Evolutionary conservation across 2,888 invertebrate genomes (phyloP), one percentile per base, ranked within the genome.

Genomic region (Scelioninae gen. 1): DNA sequence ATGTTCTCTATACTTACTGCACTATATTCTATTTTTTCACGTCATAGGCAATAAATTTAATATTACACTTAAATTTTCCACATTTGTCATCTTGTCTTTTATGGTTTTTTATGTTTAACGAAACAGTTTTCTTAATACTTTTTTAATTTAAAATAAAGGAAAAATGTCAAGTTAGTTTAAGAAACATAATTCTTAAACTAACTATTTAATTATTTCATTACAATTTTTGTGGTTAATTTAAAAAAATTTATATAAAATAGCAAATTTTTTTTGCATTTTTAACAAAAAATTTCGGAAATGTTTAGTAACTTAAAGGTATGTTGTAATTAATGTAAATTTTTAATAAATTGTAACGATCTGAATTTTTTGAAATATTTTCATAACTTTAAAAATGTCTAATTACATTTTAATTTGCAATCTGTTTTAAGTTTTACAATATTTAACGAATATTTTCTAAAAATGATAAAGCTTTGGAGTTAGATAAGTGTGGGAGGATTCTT

Each of bases 21-120:
- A 55, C 49, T 55, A 47, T 75, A 29, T 56, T 75, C 47, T 38
- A 62, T 74, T 74, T 75, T 63, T 55, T 40, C 53, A 74, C 51
- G 34, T 53, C 38, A 45, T 29, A 55, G 34, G 51, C 62, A 72
- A 60, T 72, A 72, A 72, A 60, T 62, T 62, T 51, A 51, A 72
- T 72, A 72, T 72, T 53, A 56, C 51, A 49, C 32, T 49, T 51
- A 49, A 71, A 49, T 71, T 72, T 60, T 38, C n/a, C 45, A 29
- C 49, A 49, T 62, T 47, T 60, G 38, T 29, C 51, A 51, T 72
- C 34, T 60, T 15, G 38, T 31, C 23, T 60, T 72, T 72, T 51
- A 62, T 9, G 31, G 23, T 31, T 15, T 62, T 11, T 13, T 47
- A 45, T 34, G 45, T 68, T 69, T 58, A 69, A 69, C 45, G 45